Evolutionary conservation across 2,888 invertebrate genomes (phyloP), one percentile per base, ranked within the genome.

Genomic region (Anoplius nigerrimus): DNA sequence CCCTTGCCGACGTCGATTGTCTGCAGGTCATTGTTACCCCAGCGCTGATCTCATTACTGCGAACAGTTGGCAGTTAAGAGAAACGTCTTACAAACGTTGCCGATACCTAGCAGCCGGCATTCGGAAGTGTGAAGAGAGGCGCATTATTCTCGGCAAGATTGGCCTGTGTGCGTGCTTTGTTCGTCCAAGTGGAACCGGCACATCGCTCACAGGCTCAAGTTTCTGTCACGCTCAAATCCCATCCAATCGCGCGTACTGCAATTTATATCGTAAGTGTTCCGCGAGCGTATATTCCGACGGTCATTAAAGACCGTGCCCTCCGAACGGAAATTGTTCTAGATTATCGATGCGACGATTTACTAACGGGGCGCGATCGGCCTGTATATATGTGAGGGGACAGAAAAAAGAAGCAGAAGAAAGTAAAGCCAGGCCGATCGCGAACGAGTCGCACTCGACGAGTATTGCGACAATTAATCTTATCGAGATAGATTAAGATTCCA

Each of bases 171-270:
- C 20, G 56, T 55, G 64, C 60, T 51, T 57, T 72, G 60, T 66
- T 66, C 59, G 60, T 62, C 55, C 27, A 69, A 69, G 56, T 61
- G 66, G 65, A 69, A 75, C 62, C 64, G 45, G 56, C 68, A 64
- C 63, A 53, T 69, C 63, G 62, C 67, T 53, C 43, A 63, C 58
- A 62, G 62, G 66, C 66, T 62, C 55, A 11, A 18, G 27, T 62
- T 75, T 66, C 58, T 60, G 53, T 69, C 71, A 54, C 62, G 68
- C 59, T 75, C 64, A 66, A 69, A 75, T 64, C 62, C 70, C 52
- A 57, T 59, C 72, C 71, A 66, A 75, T 75, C 67, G 63, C 66
- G 16, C 22, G 34, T 6, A 2, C 15, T 20, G n/a, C 48, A 63
- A 63, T 56, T 56, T 63, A 27, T 56, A 62, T 71, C 58, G 71